A percentile compares a stretch with the other conserved stretches of the same genome.
These are phyloP conservation scores for Tetrapedia diversipes DNA, from an alignment of 2,888 invertebrate genomes.

Conservation along the genomic window DNA sequence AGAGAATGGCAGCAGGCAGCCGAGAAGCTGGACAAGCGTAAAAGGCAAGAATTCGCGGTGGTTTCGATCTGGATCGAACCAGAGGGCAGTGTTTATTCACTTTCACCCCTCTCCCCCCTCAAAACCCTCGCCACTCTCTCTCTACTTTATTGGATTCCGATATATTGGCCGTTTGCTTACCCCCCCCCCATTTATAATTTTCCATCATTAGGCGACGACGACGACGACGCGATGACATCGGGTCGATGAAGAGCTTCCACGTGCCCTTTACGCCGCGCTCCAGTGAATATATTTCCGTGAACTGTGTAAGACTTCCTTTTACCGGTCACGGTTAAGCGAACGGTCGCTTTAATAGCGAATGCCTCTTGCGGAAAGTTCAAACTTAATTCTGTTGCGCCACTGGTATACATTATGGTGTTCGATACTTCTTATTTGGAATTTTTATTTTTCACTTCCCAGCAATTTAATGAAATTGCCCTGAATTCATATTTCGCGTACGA, in stretches of 20 bases:
- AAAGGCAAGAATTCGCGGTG: slow-evolving; percentile 35
- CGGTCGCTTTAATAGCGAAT: slow-evolving; percentile 10
- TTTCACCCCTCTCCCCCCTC: background rate
- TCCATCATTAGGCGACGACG: slow-evolving; percentile 33
- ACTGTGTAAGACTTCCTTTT: slow-evolving; percentile 16
- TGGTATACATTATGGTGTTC: too few species aligned
- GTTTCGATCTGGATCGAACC: slow-evolving; percentile 7
- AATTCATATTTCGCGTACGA: too few species aligned
- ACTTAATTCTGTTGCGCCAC: too few species aligned
- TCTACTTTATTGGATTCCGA: slow-evolving; percentile 57
- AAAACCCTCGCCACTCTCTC: slow-evolving; percentile 28
- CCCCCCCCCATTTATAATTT: slow-evolving; percentile 50
- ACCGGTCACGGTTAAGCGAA: slow-evolving; percentile 24
- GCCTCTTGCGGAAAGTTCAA: too few species aligned
- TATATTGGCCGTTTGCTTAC: slow-evolving; percentile 39
- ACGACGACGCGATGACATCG: slow-evolving; percentile 18
- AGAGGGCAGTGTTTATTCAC: too few species aligned
- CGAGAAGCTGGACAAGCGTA: slow-evolving; percentile 32
- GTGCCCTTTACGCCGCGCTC: slow-evolving; percentile 39
- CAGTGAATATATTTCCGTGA: slow-evolving; percentile 25
- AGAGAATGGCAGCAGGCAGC: background rate
- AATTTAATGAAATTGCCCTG: too few species aligned
- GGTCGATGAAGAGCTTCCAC: slow-evolving; percentile 46
- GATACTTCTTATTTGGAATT: too few species aligned
- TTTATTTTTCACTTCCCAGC: too few species aligned